phyloP scores from a whole-genome alignment of 1,140 invertebrate genomes.

The Drosophila lini region DNA sequence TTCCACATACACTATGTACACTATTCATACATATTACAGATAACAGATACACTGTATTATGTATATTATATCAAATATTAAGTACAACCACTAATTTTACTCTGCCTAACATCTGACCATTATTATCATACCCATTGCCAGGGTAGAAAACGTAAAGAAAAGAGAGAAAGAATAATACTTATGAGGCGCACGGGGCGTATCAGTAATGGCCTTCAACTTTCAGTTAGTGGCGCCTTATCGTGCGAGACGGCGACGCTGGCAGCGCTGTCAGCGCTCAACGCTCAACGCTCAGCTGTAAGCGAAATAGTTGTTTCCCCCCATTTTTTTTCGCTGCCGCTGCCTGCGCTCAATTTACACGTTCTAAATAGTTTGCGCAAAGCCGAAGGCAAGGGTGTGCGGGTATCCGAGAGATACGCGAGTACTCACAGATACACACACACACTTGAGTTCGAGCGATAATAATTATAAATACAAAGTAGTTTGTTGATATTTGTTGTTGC shows the following conservation, averaged over 20 bases:
- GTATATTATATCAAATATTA: background rate
- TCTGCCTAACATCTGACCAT: background rate
- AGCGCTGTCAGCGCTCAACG: slow-evolving; percentile 10
- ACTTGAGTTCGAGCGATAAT: slow-evolving; percentile 61
- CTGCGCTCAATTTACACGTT: slow-evolving; percentile 75
- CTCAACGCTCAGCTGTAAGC: slow-evolving; percentile 38
- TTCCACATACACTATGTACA: background rate
- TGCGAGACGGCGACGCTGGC: slow-evolving; percentile 61
- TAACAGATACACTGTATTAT: background rate
- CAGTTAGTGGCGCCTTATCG: slow-evolving; percentile 77
- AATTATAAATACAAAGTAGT: slow-evolving; percentile 83
- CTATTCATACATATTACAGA: background rate
- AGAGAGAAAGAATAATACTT: slow-evolving; percentile 22
- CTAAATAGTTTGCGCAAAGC: slow-evolving; percentile 65
- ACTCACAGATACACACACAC: slow-evolving; percentile 27
- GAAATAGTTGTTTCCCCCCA: slow-evolving; percentile 31
- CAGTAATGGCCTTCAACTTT: slow-evolving; percentile 82
- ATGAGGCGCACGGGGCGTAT: slow-evolving; percentile 73
- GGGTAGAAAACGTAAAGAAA: slow-evolving; percentile 3
- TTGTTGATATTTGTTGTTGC: slow-evolving; percentile 78
- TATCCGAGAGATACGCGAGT: slow-evolving; percentile 70
- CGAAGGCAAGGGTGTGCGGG: slow-evolving; percentile 8
- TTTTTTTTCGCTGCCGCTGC: background rate
- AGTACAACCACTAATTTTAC: too few species aligned
- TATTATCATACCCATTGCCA: background rate